Conservation (phyloP, 2,797 vertebrate species). For the Potorous gilbertii region DNA sequence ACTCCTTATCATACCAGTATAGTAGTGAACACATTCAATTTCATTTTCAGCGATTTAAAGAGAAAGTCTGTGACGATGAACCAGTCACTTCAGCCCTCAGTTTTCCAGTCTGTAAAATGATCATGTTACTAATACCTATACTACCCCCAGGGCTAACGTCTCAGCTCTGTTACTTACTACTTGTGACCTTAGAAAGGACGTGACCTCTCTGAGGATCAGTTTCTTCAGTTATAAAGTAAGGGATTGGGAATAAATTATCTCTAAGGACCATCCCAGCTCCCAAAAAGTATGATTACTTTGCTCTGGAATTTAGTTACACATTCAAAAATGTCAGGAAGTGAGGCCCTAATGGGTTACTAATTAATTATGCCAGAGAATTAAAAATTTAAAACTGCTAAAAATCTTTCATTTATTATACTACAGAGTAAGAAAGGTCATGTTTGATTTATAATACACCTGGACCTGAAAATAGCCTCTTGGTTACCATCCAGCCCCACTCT, state of each 20-base stretch:
- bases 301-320: not conserved
- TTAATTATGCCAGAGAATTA: not conserved
- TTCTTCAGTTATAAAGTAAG: not conserved
- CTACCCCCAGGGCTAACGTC: no score
- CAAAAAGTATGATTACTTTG: not conserved
- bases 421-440: not conserved
- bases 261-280: not conserved
- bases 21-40: not conserved
- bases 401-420: not conserved
- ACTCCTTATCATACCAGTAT: not conserved
- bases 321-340: not conserved
- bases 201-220: not conserved
- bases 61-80: no score
- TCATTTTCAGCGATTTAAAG: not conserved
- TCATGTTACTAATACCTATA: no score
- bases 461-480: not conserved
- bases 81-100: no score
- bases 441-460: not conserved
- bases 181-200: not conserved
- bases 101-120: no score
- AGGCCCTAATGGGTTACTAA: not conserved
- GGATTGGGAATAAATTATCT: not conserved
- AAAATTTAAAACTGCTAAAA: not conserved
- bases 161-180: no score
- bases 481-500: not conserved